Conservation (phyloP, 2,113 vertebrate genomes). For the Dipodomys merriami region DNA sequence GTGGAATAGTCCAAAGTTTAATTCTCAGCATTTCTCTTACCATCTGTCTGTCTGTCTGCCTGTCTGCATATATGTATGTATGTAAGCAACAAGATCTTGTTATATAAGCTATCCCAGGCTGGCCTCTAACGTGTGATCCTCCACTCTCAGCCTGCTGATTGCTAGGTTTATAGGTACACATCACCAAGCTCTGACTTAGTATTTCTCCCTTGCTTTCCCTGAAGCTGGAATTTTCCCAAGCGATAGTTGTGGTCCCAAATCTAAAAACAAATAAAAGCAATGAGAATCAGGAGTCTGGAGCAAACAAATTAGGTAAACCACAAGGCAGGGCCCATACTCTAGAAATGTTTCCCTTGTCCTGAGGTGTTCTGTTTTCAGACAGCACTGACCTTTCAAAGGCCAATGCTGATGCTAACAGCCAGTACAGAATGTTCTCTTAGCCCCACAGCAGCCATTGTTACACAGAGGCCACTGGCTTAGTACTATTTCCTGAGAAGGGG, state of each 20-base stretch:
- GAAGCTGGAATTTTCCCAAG: slow-evolving; percentile 36
- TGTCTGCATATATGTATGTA: neutral
- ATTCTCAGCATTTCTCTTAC: neutral
- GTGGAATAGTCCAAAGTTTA: neutral
- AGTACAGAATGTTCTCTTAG: neutral
- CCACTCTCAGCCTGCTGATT: neutral
- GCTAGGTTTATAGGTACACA: neutral
- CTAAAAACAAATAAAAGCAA: neutral
- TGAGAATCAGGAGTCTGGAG: neutral
- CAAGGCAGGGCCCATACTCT: neutral
- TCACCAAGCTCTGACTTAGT: neutral
- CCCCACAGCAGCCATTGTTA: neutral
- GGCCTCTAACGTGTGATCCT: neutral
- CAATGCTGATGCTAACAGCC: neutral
- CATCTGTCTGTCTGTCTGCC: neutral
- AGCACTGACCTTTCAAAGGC: neutral
- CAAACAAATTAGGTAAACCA: neutral
- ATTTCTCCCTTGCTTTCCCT: neutral
- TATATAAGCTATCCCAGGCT: neutral
- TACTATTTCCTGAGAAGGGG: slow-evolving; percentile 31
- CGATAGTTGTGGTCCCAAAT: neutral
- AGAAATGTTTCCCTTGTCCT: neutral
- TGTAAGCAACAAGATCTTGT: neutral
- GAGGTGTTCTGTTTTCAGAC: slow-evolving; percentile 7
- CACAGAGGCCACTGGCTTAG: neutral